A percentile compares a stretch with the other conserved stretches of the same genome.
These are phyloP conservation scores for Gymnoscelis rufifasciata DNA, from an alignment of 2,888 invertebrate genomes.

Conservation along the genomic window DNA sequence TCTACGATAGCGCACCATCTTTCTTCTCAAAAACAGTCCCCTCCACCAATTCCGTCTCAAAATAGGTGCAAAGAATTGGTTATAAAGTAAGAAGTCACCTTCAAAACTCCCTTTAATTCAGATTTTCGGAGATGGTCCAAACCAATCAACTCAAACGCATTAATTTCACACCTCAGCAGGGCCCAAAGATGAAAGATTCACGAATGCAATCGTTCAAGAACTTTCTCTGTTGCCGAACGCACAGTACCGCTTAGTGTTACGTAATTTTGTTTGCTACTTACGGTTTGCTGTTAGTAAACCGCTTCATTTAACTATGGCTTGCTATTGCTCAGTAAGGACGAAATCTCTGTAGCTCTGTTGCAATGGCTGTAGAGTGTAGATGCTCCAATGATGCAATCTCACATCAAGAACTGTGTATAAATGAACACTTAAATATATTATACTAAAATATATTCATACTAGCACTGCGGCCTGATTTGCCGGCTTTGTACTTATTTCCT, in stretches of 20 bases:
- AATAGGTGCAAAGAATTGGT: too few relatives aligned
- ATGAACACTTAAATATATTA: too few relatives aligned
- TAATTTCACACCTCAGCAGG: constrained; percentile 41
- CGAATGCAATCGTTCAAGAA: constrained; percentile 50
- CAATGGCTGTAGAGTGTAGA: constrained; percentile 22
- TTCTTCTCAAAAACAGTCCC: too few relatives aligned
- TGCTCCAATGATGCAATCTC: neutral
- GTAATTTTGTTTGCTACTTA: constrained; percentile 38
- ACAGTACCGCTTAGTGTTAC: constrained; percentile 34
- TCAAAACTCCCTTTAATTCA: constrained; percentile 23
- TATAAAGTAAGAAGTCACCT: neutral
- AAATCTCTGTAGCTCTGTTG: constrained; percentile 26
- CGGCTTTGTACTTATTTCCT: too few relatives aligned
- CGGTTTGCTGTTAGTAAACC: constrained; percentile 36
- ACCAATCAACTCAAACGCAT: constrained; percentile 38
- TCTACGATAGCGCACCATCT: too few relatives aligned
- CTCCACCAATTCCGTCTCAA: too few relatives aligned
- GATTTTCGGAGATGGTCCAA: constrained; percentile 30
- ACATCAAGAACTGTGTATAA: constrained; percentile 8
- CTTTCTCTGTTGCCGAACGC: constrained; percentile 56
- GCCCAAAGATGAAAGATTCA: constrained; percentile 51
- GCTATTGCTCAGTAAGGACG: constrained; percentile 40
- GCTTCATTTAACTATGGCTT: constrained; percentile 34
- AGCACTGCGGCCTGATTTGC: too few relatives aligned
- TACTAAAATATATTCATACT: too few relatives aligned